These are phyloP conservation scores for Megathymus violae DNA, from an alignment of 1,140 invertebrate genomes.

Conservation along the genomic window DNA sequence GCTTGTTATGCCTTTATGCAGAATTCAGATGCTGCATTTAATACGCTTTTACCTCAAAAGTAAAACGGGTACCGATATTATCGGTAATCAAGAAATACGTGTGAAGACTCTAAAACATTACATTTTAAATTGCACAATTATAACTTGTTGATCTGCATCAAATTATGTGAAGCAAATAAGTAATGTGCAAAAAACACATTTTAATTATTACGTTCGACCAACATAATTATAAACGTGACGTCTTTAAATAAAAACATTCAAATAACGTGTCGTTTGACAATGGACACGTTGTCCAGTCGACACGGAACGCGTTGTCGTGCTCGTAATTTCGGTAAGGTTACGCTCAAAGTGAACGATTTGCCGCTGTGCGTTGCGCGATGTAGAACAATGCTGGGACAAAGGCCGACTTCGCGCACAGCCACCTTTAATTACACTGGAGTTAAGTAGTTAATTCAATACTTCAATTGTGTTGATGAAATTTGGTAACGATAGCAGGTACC, in stretches of 20 bases:
- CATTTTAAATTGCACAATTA: no score
- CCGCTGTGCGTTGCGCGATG: constrained; percentile 48
- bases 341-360: constrained; percentile 40
- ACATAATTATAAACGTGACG: no score
- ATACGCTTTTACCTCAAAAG: no score
- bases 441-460: constrained; percentile 15
- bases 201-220: no score
- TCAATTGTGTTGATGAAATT: background rate
- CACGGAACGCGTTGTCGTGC: constrained; percentile 56
- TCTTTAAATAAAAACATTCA: background rate
- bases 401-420: constrained; percentile 34
- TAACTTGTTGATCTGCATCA: no score
- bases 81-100: no score
- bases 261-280: constrained; percentile 18
- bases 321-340: constrained; percentile 69
- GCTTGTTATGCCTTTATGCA: no score
- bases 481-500: background rate
- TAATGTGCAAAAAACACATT: no score
- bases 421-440: constrained; percentile 37
- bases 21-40: no score
- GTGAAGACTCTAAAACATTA: no score
- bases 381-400: constrained; percentile 50
- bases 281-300: constrained; percentile 43
- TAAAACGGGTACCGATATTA: no score
- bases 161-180: no score